These are phyloP conservation scores for Erpornis zantholeuca DNA, from an alignment of 2,113 vertebrate genomes.

Conservation along the genomic window DNA sequence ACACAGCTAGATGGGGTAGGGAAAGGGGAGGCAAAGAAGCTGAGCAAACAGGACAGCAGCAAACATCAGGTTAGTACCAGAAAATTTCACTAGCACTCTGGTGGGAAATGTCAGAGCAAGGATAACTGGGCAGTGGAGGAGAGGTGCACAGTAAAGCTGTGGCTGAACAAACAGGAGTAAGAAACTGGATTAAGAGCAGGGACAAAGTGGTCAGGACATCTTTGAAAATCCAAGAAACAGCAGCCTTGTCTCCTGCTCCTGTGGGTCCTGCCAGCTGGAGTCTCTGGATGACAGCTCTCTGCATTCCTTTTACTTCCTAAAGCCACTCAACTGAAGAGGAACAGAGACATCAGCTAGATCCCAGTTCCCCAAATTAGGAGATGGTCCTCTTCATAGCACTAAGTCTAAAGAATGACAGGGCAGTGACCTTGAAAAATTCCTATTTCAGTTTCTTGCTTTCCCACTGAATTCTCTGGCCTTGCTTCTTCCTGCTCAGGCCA, in stretches of 20 bases:
- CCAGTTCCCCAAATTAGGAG: neutral
- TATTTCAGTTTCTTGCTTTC: neutral
- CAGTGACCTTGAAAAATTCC: neutral
- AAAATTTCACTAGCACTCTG: neutral
- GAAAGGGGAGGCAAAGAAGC: neutral
- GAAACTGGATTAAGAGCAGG: neutral
- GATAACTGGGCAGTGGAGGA: neutral
- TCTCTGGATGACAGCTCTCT: neutral
- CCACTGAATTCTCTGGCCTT: slow-evolving; percentile 20
- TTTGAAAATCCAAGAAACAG: neutral
- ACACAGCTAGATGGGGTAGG: neutral
- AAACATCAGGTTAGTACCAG: neutral
- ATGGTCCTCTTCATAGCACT: neutral
- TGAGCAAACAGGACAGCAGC: neutral
- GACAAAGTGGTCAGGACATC: neutral
- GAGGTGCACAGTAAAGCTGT: neutral
- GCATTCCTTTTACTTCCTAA: neutral
- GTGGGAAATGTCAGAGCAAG: neutral
- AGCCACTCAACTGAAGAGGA: neutral
- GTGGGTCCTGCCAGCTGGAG: neutral
- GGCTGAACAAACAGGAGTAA: neutral
- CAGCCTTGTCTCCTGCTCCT: neutral
- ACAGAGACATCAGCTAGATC: neutral
- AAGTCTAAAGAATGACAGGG: slow-evolving; percentile 4
- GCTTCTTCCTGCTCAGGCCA: neutral